These are phyloP conservation scores for Digitonthophagus gazella DNA, from an alignment of 2,888 invertebrate genomes.

Conservation along the genomic window DNA sequence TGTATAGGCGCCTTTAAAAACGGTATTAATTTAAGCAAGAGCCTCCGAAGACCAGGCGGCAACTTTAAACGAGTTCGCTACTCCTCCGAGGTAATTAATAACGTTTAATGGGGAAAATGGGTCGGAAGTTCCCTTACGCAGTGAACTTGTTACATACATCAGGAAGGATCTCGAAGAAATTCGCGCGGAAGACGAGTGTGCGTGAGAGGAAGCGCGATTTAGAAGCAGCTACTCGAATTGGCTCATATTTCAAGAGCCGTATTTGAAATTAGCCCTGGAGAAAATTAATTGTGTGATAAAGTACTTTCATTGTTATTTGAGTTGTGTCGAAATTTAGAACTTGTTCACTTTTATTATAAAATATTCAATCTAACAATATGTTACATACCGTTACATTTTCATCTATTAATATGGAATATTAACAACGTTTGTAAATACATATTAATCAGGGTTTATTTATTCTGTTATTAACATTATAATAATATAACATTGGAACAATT, in stretches of 20 bases:
- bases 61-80: neutral
- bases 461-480: too few species aligned
- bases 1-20: neutral
- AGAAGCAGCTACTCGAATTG: conserved; percentile 26
- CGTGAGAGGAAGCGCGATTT: conserved; percentile 23
- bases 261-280: conserved; percentile 8
- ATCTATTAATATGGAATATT: too few species aligned
- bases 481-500: neutral
- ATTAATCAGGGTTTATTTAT: too few species aligned
- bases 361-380: too few species aligned
- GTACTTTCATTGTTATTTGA: too few species aligned
- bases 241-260: conserved; percentile 29
- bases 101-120: neutral
- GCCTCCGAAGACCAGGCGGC: neutral
- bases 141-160: neutral
- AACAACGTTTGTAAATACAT: too few species aligned
- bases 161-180: neutral
- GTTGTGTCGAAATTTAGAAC: too few species aligned
- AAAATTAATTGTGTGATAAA: neutral
- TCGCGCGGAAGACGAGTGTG: conserved; percentile 1
- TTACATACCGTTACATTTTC: too few species aligned
- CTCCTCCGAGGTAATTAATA: neutral
- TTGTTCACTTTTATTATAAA: too few species aligned
- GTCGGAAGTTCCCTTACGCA: neutral
- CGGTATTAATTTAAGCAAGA: neutral